Base-by-base conservation (phyloP, 2,888 invertebrate genomes). In the Cephus pygmeus region DNA sequence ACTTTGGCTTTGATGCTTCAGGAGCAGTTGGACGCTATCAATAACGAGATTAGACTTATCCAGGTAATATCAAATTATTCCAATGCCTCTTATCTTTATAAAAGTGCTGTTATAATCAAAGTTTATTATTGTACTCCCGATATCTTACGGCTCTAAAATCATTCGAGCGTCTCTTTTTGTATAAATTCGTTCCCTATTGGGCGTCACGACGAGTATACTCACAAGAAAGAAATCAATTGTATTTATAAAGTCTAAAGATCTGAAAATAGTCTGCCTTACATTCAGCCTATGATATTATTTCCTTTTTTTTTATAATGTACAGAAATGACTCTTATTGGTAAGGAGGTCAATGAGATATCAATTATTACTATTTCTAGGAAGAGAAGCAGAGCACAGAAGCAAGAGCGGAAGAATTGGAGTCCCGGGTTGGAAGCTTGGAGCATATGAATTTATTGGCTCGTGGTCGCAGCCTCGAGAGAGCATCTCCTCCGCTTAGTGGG, bases 1-100 rank as follows among this genome's bases (percentile, higher is more conserved):
- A 98, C 99, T 0, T 93, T 99, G 83, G 99, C 99, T 74, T 95
- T 99, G 91, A 99, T 99, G 98, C 94, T 99, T 86, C 99, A 99
- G 92, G 99, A 99, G 89, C 99, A 99, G 92, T 93, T 99, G 83
- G 99, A 99, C 93, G 99, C 99, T 89, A 99, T 99, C 92, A 99
- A 99, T 93, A 99, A 99, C 88, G 99, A 99, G 94, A 99, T 99
- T 88, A 94, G 95, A 91, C 93, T 93, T 80, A 93, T 93, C 77
- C 93, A 94, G 90, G 93, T 93, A 83, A 56, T 56, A 56, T 56
- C 81, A 76, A 56, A 33, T 74, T 11, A 31, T 74, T 80, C 11
- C 12, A 15, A 73, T 12, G 74, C 74, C 69, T 76, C 15, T 2
- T 11, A 31, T 79, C 12, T 36, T 30, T 9, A 2, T 31, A 12